Base-by-base conservation (phyloP, 1,140 invertebrate genomes). In the Drosophila sturtevanti region DNA sequence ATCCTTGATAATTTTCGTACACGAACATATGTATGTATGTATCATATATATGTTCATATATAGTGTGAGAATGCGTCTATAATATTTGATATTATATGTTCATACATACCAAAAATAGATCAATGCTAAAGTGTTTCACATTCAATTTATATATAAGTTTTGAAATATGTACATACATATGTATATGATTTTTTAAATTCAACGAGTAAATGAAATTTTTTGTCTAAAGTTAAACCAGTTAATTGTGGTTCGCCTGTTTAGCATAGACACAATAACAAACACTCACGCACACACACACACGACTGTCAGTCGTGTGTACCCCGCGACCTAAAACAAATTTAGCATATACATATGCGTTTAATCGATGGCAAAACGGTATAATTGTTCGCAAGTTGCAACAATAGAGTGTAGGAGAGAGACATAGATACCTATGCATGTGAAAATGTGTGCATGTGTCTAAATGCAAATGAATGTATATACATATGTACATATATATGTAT, bases 341-440 rank as follows among this genome's bases (percentile, higher is more conserved):
- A 56, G 38, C 58, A 63, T 21, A 68, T 63, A 63, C 9, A 68
- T 62, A 74, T 75, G 75, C 75, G 75, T 67, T 78, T 71, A 78
- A 78, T 78, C 75, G 75, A 78, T 78, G 67, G 67, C 31, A 75
- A 77, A 75, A 71, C 2, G 75, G 63, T 78, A 78, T 71, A 78
- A 78, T 78, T 78, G 72, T 72, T 74, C 41, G 38, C 62, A 71
- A 34, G 72, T 74, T 58, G 38, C 62, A 71, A 34, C 54, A 56
- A 35, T 31, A 56, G 27, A 4, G 59, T 27, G 16, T 16, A 18
- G 12, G 51, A 31, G 22, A 55, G 14, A 55, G 52, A 55, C 27
- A n/a, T n/a, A 55, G 27, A 31, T 51, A 51, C 44, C 16, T 51
- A 31, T 31, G 27, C 27, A 31, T 6, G 27, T 31, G 4, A 3